Percentiles rank a stretch among this genome's conserved stretches.
Evolutionary conservation across 2,797 vertebrate species (phyloP).

Genomic region (Micrastur ruficollis): DNA sequence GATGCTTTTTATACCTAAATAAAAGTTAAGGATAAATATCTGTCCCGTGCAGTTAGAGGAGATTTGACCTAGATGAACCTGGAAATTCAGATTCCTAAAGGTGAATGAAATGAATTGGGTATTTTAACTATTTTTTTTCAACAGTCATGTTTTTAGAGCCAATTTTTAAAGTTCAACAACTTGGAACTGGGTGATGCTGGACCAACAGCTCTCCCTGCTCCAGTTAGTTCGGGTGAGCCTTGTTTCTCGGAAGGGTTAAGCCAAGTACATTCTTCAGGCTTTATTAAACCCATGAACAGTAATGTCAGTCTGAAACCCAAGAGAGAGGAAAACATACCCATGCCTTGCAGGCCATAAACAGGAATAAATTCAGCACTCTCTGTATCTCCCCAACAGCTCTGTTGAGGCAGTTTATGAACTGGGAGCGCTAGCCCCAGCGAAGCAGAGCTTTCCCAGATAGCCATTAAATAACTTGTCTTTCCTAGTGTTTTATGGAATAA

Average conservation of each 20-base stretch:
- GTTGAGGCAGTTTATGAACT: not conserved
- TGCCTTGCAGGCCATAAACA: not conserved
- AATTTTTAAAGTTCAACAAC: not conserved
- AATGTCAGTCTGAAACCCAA: slow-evolving; percentile 16
- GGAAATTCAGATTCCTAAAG: not conserved
- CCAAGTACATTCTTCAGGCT: not conserved
- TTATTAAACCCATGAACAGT: slow-evolving; percentile 21
- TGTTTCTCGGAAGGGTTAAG: not conserved
- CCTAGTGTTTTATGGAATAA: slow-evolving; percentile 12
- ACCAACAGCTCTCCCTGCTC: not conserved
- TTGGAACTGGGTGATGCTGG: not conserved
- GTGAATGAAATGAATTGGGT: not conserved
- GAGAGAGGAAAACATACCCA: not conserved
- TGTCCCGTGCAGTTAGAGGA: not conserved
- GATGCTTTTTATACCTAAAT: not conserved
- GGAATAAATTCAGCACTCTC: not conserved
- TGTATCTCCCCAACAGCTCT: not conserved
- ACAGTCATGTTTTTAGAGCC: not conserved
- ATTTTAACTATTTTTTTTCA: not conserved
- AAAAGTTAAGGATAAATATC: not conserved
- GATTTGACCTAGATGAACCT: not conserved
- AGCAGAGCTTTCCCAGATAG: not conserved
- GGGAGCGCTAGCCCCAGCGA: not conserved
- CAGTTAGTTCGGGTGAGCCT: not conserved
- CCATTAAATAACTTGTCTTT: slow-evolving; percentile 12